phyloP scores from a whole-genome alignment of 2,888 invertebrate species.

The Lymantria dispar region DNA sequence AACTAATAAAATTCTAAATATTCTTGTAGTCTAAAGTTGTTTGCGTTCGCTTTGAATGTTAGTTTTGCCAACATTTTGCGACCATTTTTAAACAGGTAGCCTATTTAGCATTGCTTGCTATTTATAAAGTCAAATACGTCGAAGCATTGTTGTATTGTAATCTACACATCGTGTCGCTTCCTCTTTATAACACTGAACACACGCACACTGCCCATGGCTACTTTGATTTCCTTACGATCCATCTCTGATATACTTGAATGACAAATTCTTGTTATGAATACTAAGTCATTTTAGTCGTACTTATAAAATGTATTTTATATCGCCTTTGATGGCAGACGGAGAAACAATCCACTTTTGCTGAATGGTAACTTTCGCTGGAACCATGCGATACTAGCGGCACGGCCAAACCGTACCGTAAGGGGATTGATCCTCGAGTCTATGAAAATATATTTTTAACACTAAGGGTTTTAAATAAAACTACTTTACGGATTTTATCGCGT shows the following conservation, averaged over 20 bases:
- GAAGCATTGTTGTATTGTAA: conserved; percentile 76
- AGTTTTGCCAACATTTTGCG: conserved; percentile 23
- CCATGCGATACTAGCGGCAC: too few species aligned
- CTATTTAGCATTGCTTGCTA: conserved; percentile 51
- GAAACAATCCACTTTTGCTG: too few species aligned
- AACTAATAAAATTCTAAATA: too few species aligned
- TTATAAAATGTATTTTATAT: background rate
- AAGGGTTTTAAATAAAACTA: too few species aligned
- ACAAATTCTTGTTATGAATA: background rate
- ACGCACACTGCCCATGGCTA: conserved; percentile 27
- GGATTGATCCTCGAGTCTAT: too few species aligned
- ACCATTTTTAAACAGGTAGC: conserved; percentile 34
- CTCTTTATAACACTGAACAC: conserved; percentile 59
- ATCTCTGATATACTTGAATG: conserved; percentile 28
- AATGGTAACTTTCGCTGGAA: too few species aligned
- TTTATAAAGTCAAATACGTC: conserved; percentile 76
- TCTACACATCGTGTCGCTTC: conserved; percentile 54
- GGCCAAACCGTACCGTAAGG: too few species aligned
- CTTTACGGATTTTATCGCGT: too few species aligned
- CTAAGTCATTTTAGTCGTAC: background rate
- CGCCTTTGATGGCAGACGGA: background rate
- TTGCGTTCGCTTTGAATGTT: conserved; percentile 2
- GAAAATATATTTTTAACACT: too few species aligned
- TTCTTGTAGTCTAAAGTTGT: too few species aligned
- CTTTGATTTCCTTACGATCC: conserved; percentile 54